Conservation (phyloP, 2,113 vertebrate genomes). For the Clupea harengus region DNA sequence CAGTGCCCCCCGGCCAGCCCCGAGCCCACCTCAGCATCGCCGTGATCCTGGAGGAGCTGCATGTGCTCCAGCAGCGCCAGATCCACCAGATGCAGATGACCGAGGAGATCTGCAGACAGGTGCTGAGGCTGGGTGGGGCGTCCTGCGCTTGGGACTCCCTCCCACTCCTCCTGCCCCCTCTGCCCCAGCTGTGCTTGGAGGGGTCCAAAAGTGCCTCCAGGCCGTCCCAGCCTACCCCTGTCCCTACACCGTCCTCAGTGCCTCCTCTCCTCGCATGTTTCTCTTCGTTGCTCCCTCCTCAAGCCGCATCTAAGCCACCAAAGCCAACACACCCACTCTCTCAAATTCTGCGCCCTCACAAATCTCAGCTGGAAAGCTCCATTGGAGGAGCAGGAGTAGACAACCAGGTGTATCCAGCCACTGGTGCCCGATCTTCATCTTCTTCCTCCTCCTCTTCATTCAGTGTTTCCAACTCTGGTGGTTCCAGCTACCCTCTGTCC, state of each 20-base stretch:
- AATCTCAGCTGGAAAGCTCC: constrained; percentile 57
- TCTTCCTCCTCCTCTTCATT: constrained; percentile 50
- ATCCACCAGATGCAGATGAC: constrained; percentile 95
- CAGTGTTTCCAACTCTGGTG: constrained; percentile 41
- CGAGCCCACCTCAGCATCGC: constrained; percentile 76
- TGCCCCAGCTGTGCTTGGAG: constrained; percentile 66
- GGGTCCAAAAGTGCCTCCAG: constrained; percentile 54
- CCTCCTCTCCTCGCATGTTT: constrained; percentile 71
- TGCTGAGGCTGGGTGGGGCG: constrained; percentile 78
- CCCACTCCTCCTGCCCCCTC: constrained; percentile 62
- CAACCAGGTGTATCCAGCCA: constrained; percentile 47
- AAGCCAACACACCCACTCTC: constrained; percentile 62
- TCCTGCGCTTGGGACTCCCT: constrained; percentile 67
- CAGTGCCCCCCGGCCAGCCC: constrained; percentile 61
- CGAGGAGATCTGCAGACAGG: constrained; percentile 88
- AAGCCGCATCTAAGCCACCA: constrained; percentile 56
- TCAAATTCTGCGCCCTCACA: constrained; percentile 70
- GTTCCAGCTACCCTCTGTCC: constrained; percentile 64
- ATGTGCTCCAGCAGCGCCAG: constrained; percentile 86
- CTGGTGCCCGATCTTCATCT: constrained; percentile 50
- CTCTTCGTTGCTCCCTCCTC: constrained; percentile 66
- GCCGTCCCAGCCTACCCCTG: constrained; percentile 40
- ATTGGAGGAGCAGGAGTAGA: constrained; percentile 24
- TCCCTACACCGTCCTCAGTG: constrained; percentile 58
- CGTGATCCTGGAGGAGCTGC: constrained; percentile 84